Conservation (phyloP, 1,140 invertebrate genomes). For the Druon quercuslanigerum region DNA sequence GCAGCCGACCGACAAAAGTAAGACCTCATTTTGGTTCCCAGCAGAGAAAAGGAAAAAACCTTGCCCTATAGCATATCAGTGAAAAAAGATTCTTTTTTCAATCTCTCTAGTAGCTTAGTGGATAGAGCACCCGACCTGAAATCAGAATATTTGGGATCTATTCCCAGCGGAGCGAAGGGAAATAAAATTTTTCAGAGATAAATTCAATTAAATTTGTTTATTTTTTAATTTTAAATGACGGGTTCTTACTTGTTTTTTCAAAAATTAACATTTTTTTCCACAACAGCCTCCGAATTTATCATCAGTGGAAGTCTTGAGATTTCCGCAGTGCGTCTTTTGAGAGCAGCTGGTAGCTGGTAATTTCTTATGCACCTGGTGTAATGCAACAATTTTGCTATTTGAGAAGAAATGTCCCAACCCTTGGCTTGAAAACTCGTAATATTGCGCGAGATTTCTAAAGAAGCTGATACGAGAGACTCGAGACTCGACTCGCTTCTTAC, state of each 20-base stretch:
- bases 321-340: not conserved
- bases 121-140: too few species aligned
- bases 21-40: too few species aligned
- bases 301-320: not conserved
- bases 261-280: not conserved
- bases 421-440: constrained; percentile 13
- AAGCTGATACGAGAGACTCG: constrained; percentile 9
- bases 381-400: constrained; percentile 11
- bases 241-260: not conserved
- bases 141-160: too few species aligned
- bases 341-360: not conserved
- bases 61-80: too few species aligned
- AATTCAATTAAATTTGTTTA: too few species aligned
- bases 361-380: not conserved
- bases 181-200: too few species aligned
- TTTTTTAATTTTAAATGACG: too few species aligned
- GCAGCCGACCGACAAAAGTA: too few species aligned
- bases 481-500: constrained; percentile 3
- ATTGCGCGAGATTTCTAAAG: constrained; percentile 10
- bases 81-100: too few species aligned
- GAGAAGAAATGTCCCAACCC: not conserved
- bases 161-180: too few species aligned
- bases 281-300: not conserved
- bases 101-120: too few species aligned
- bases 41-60: too few species aligned